Evolutionary conservation across 92 coral and sea anemone species (phyloP), one percentile per base, ranked within the genome.

Genomic region (Heteractis magnifica): DNA sequence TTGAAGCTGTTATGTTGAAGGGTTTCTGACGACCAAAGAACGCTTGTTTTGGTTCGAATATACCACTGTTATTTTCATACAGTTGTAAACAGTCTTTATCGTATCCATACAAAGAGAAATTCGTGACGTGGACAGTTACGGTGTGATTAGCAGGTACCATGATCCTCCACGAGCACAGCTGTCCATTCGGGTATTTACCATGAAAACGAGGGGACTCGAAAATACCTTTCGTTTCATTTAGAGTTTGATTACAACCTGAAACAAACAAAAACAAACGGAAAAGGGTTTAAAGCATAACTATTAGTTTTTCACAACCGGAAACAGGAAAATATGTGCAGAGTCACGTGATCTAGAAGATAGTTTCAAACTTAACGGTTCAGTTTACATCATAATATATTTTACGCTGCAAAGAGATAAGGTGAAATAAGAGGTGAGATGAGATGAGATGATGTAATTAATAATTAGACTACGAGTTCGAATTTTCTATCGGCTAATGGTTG

Each of bases 101-200:
- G 55, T 50, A 18, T 16, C 14, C 78, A 23, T 75, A 16, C 78
- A 75, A 49, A 75, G 78, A 19, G 78, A 89, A 86, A 79, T 71
- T 77, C 41, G 81, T 77, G 55, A 91, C 80, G 52, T 52, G 81
- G 52, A 86, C 68, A 44, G 19, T 74, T 49, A 91, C 48, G 51
- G 49, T 71, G 10, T 82, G 77, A 16, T 73, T 75, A 41, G 15
- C 53, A 11, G 86, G 86, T 44, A 81, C 90, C 6, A n/a, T 52
- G 65, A 92, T 92, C 72, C 81, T 71, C 95, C 95, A 92, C 19
- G 95, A 92, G 75, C 95, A 92, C 78, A 73, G 87, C 91, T 89
- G 95, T 53, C 91, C 91, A 78, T 92, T 74, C 65, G 95, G 90
- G 73, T 91, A 91, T 10, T 59, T 49, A 8, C 55, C n/a, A 48